Evolutionary conservation across 2,797 vertebrate species (phyloP).

Genomic region (Poeciliopsis infans): DNA sequence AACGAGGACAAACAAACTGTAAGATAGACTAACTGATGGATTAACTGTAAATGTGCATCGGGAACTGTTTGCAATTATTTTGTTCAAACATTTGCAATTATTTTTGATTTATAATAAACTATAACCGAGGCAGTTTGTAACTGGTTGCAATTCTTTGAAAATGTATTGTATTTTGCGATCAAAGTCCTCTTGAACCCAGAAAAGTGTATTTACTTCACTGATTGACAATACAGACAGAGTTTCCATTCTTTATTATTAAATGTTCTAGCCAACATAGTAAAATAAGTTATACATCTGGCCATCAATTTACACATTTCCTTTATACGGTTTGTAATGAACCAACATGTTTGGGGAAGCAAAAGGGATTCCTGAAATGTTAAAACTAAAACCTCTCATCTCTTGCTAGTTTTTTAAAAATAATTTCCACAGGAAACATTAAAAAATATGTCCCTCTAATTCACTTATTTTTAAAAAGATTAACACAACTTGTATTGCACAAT

Average conservation of each 20-base stretch:
- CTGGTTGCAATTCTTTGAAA: background rate
- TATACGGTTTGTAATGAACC: constrained; percentile 61
- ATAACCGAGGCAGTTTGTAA: constrained; percentile 9
- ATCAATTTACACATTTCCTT: constrained; percentile 70
- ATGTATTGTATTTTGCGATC: background rate
- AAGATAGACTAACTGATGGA: constrained; percentile 62
- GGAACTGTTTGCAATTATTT: constrained; percentile 24
- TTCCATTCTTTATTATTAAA: constrained; percentile 86
- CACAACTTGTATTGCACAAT: constrained; percentile 87
- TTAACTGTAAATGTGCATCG: constrained; percentile 41
- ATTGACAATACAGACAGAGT: constrained; percentile 47
- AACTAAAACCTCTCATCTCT: constrained; percentile 41
- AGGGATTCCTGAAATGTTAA: constrained; percentile 67
- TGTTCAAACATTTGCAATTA: constrained; percentile 60
- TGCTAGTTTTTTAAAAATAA: constrained; percentile 63
- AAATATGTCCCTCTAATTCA: constrained; percentile 75
- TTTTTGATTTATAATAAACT: constrained; percentile 37
- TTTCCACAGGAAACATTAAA: constrained; percentile 96
- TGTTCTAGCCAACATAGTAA: constrained; percentile 84
- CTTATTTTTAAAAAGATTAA: constrained; percentile 65
- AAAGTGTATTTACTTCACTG: constrained; percentile 12
- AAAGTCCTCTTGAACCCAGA: background rate
- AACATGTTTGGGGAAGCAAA: constrained; percentile 57
- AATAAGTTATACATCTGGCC: constrained; percentile 83
- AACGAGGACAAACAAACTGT: constrained; percentile 61